Base-by-base conservation (phyloP, 2,888 invertebrate genomes). In the Pseudococcus jackbeardsleyi region DNA sequence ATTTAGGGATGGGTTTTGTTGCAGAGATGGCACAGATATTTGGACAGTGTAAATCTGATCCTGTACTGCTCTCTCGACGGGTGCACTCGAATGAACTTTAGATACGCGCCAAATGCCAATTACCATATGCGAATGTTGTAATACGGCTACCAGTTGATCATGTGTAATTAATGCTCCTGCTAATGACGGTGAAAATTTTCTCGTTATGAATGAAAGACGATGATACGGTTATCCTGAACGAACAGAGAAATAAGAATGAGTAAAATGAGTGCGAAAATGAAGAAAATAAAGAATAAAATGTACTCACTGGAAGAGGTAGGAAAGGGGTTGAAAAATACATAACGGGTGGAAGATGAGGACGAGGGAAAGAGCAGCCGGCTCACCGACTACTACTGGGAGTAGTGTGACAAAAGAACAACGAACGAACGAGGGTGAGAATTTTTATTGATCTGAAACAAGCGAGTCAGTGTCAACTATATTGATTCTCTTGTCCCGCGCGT, bases 391-490 rank as follows among this genome's bases (percentile, higher is more conserved):
- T 85, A 68, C 64, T 39, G 77, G 87, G 8, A 79, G 85, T 64
- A 87, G 54, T 82, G 88, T 88, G 88, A 88, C 88, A 88, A 88
- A 88, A 88, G 88, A 88, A 87, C 87, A 39, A 87, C 79, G 87
- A 79, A 82, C 48, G 79, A 88, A 88, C 88, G 88, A 88, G 88
- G 88, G 88, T 88, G 88, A 88, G 82, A 88, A 88, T 88, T 88
- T 88, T 88, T 88, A 88, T 88, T 88, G 88, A 88, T 88, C 88
- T 54, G 79, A 79, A 88, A 88, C 88, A 79, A 88, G 82, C 79
- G 88, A 88, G 88, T 88, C 88, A 88, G 88, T 88, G 88, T 88
- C 88, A 88, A 88, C 88, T 88, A 82, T 88, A 88, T 88, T 88
- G 88, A 88, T 88, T 88, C 88, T 50, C 50, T 79, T 86, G 86